Base-by-base conservation (phyloP, 2,797 vertebrate species). In the Mallotus villosus region DNA sequence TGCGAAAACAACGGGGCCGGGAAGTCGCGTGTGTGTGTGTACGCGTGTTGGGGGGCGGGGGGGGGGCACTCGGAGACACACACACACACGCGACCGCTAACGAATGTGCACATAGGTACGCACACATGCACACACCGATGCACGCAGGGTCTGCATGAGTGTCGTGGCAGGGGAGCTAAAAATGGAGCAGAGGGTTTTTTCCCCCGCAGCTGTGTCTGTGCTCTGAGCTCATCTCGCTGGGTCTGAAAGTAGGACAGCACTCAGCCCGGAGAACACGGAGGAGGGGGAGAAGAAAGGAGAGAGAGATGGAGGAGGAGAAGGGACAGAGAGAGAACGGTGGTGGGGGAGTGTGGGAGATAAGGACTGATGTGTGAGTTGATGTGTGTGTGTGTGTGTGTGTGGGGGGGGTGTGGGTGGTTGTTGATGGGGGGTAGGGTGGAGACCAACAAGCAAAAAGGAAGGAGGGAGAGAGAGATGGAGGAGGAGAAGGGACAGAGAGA, bases 211-310 rank as follows among this genome's bases (percentile, higher is more conserved):
- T 90, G 84, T 85, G 87, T 87, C 85, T 82, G 85, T 90, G 90
- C 87, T 90, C 86, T 73, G 59, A 81, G 81, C 79, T 86, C 78
- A 86, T 92, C 84, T 85, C 84, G 77, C 79, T 83, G 77, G 81
- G 83, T 90, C 81, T 87, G 89, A 92, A 93, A 93, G 78, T 87
- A 92, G 94, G 91, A 87, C 89, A 91, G 80, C 78, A 68, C 84
- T 78, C 77, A 83, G 81, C 74, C 79, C 88, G 74, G 81, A 86
- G 86, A 86, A 63, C 59, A 21, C 34, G 21, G 71, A 74, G 77
- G 71, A 67, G 74, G 78, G 63, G 68, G 71, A 71, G 71, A 64
- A 55, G 53, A 70, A 67, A 25, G 49, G 5, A 49, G 8, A 29
- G 37, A 70, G 6, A 60, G 27, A 37, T 19, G 17, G 14, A 25